These are phyloP conservation scores for Nycteola revayana DNA, from an alignment of 2,888 invertebrate genomes.

Conservation along the genomic window DNA sequence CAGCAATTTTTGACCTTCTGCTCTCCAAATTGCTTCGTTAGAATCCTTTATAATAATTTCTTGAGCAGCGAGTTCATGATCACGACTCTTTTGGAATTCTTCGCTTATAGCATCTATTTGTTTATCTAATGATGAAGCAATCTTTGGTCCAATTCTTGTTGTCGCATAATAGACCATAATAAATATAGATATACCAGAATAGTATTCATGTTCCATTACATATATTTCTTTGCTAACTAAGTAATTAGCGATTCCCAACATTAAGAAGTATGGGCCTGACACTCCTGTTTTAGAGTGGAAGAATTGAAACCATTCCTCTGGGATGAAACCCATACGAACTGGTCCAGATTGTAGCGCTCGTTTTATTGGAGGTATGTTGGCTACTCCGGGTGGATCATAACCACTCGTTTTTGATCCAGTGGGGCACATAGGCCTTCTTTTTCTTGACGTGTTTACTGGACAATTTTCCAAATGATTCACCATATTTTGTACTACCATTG, in stretches of 20 bases:
- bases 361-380: slow-evolving; percentile 23
- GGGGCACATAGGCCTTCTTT: no score
- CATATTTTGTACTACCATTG: no score
- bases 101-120: slow-evolving; percentile 83
- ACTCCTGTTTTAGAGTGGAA: slow-evolving; percentile 95
- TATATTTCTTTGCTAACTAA: slow-evolving; percentile 95
- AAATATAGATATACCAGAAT: slow-evolving; percentile 86
- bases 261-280: slow-evolving; percentile 94
- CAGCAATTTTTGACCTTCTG: slow-evolving; percentile 88
- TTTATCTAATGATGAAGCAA: slow-evolving; percentile 85
- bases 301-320: slow-evolving; percentile 85
- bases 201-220: slow-evolving; percentile 96
- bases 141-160: slow-evolving; percentile 85
- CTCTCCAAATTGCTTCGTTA: slow-evolving; percentile 87
- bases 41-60: slow-evolving; percentile 81
- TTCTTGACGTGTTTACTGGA: no score
- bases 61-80: slow-evolving; percentile 64
- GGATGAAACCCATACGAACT: slow-evolving; percentile 81
- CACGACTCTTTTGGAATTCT: slow-evolving; percentile 77
- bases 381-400: background rate
- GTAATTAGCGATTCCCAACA: slow-evolving; percentile 88
- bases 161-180: slow-evolving; percentile 81
- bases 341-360: slow-evolving; percentile 53
- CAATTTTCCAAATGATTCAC: no score
- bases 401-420: background rate